These are phyloP conservation scores for Neodiprion fabricii DNA, from an alignment of 1,140 invertebrate species.

Conservation along the genomic window DNA sequence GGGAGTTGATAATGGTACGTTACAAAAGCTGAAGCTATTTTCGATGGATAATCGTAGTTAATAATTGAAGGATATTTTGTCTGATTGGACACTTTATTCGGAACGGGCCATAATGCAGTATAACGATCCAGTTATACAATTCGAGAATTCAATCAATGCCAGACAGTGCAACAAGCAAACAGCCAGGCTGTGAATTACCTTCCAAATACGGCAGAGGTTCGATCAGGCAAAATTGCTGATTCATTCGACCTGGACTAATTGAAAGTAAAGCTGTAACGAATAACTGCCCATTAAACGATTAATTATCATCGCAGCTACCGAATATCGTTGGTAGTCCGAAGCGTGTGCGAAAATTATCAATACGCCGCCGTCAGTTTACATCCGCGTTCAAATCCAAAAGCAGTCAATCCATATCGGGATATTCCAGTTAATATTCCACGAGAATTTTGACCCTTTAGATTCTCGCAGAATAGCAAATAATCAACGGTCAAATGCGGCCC, in stretches of 20 bases:
- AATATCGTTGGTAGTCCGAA: slow-evolving; percentile 14
- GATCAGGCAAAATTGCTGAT: slow-evolving; percentile 34
- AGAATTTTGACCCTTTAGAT: not conserved
- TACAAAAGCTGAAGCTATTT: no score
- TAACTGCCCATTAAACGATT: slow-evolving; percentile 41
- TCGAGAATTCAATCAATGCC: slow-evolving; percentile 48
- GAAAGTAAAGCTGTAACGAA: slow-evolving; percentile 44
- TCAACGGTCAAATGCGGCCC: not conserved
- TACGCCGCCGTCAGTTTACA: not conserved
- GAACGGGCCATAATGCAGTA: not conserved
- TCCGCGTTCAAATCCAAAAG: not conserved
- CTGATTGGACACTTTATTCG: no score
- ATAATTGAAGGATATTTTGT: no score
- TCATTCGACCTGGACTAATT: slow-evolving; percentile 45
- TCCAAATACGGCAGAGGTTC: slow-evolving; percentile 20
- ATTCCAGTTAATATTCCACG: not conserved
- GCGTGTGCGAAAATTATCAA: slow-evolving; percentile 2
- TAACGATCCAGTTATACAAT: slow-evolving; percentile 36
- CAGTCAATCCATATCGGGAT: not conserved
- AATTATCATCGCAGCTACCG: slow-evolving; percentile 34
- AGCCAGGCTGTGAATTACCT: slow-evolving; percentile 21
- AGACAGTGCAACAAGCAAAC: slow-evolving; percentile 28
- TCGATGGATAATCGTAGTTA: no score
- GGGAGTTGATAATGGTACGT: no score
- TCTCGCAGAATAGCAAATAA: not conserved